Percentiles rank a stretch among this genome's conserved stretches.
Conservation (phyloP, 2,113 vertebrate genomes). For the Sebastes fasciatus region DNA sequence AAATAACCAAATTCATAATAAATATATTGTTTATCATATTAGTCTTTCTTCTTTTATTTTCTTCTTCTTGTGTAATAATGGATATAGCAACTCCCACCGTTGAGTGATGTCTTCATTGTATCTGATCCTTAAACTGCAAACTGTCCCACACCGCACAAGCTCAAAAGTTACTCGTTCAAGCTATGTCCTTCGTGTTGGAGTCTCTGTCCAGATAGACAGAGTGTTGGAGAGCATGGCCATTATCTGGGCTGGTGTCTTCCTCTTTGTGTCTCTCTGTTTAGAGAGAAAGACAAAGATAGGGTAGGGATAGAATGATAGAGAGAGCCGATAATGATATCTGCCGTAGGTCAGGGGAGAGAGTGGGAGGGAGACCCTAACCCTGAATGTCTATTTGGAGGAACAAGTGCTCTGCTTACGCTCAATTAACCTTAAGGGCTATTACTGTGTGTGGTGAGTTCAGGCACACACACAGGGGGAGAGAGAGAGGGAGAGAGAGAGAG, state of each 20-base stretch:
- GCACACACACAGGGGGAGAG: too few species aligned
- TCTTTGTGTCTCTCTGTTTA: conserved; percentile 32
- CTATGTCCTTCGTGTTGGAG: not conserved
- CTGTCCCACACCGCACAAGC: not conserved
- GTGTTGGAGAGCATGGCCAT: conserved; percentile 14
- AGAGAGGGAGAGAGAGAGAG: too few species aligned
- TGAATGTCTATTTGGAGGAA: conserved; percentile 72
- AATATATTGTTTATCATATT: not conserved
- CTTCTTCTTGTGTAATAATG: not conserved
- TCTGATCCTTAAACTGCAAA: not conserved
- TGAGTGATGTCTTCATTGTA: not conserved
- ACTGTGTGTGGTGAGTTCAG: conserved; percentile 45
- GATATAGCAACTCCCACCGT: not conserved
- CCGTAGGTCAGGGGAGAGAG: conserved; percentile 50
- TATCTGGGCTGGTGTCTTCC: conserved; percentile 35
- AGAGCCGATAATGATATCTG: conserved; percentile 66
- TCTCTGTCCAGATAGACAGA: conserved; percentile 18
- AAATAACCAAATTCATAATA: not conserved
- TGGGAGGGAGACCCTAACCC: conserved; percentile 55
- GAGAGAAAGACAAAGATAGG: conserved; percentile 24
- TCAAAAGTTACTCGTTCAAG: not conserved
- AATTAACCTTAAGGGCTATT: conserved; percentile 77
- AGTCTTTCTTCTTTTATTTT: too few species aligned
- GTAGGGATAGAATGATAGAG: conserved; percentile 9
- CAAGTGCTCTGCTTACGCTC: conserved; percentile 72